A percentile compares a stretch with the other conserved stretches of the same genome.
phyloP scores from a whole-genome alignment of 2,113 vertebrate species.

The Scomber japonicus region DNA sequence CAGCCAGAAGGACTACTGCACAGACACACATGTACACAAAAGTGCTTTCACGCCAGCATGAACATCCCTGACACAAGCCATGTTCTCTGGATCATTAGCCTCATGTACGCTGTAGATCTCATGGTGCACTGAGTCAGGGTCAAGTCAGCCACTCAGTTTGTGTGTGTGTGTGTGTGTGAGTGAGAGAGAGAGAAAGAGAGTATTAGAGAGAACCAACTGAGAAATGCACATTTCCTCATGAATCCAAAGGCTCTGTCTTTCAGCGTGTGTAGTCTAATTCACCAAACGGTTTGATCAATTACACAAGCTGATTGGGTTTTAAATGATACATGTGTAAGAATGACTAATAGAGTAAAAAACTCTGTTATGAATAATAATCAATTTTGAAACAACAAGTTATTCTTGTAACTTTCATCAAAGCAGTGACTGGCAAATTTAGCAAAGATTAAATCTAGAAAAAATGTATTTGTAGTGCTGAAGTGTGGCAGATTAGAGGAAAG shows the following conservation, averaged over 20 bases:
- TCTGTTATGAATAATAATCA: background rate
- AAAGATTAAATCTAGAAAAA: background rate
- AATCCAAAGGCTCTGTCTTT: background rate
- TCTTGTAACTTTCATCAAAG: background rate
- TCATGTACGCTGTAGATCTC: no score
- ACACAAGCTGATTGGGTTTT: no score
- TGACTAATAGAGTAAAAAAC: no score
- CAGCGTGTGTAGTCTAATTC: background rate
- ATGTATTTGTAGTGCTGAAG: background rate
- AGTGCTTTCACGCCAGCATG: no score
- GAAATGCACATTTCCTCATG: constrained; percentile 16
- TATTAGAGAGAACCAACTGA: constrained; percentile 5
- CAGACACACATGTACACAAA: background rate
- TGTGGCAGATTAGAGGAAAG: background rate
- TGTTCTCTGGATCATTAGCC: no score
- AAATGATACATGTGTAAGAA: background rate
- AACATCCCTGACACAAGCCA: no score
- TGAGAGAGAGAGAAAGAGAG: background rate
- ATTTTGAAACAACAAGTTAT: background rate
- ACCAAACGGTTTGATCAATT: background rate
- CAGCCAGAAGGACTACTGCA: constrained; percentile 12
- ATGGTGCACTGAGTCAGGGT: no score
- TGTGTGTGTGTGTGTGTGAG: constrained; percentile 29
- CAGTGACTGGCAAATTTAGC: background rate
- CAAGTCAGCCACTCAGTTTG: background rate